Evolutionary conservation across 2,797 vertebrate genomes (phyloP).

Genomic region (Myotis planiceps): DNA sequence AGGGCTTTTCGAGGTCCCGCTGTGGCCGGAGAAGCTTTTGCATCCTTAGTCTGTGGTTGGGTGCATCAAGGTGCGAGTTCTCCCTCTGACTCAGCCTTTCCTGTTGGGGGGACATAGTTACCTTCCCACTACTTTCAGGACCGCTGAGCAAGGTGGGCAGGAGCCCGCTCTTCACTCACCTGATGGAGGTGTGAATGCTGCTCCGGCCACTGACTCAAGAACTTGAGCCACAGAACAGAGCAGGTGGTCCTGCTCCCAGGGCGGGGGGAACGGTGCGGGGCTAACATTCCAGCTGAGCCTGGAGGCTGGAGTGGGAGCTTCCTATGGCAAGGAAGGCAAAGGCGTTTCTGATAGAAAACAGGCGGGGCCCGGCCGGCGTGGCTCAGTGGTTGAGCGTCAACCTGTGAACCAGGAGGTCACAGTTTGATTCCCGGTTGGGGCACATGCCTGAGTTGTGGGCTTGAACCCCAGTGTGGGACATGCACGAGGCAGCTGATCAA

Average conservation of each 20-base stretch:
- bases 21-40: not conserved
- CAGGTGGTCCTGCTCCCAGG: not conserved
- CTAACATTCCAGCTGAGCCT: not conserved
- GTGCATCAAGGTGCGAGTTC: not conserved
- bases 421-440: too few relatives aligned
- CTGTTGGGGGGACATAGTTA: not conserved
- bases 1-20: too few relatives aligned
- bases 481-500: too few relatives aligned
- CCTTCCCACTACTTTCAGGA: not conserved
- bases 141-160: not conserved
- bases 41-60: not conserved
- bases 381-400: too few relatives aligned
- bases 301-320: not conserved
- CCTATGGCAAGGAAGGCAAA: not conserved
- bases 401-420: too few relatives aligned
- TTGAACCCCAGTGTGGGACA: too few relatives aligned
- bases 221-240: not conserved
- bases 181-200: not conserved
- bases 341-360: not conserved
- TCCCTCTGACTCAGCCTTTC: not conserved
- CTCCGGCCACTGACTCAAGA: not conserved
- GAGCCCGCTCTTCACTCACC: not conserved
- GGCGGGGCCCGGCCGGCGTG: not conserved
- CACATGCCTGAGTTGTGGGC: too few relatives aligned
- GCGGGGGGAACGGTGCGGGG: fast-evolving